Evolutionary conservation across 2,888 invertebrate species (phyloP), one percentile per base, ranked within the genome.

Genomic region (Apamea crenata): DNA sequence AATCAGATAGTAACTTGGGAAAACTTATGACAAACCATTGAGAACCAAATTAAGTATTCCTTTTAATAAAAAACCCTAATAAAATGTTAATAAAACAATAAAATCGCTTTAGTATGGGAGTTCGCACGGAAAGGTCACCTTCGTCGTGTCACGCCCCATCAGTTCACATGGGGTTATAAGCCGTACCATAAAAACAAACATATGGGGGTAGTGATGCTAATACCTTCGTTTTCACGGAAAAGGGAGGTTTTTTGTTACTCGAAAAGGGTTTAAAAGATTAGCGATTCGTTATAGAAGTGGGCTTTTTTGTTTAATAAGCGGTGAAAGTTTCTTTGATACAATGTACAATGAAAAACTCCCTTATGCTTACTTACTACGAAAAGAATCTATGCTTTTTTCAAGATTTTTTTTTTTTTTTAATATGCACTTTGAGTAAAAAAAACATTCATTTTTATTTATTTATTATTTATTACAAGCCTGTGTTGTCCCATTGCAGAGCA

Each of bases 121-220:
- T 72, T 72, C 25, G 81, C 81, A 83, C 72, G 67, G 74, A 81
- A 88, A 89, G 88, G 83, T 88, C 84, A 88, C 86, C 80, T 74
- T 73, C n/a, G 32, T 47, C 67, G 21, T 61, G 86, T 81, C 81
- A 83, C 81, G 53, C 86, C 78, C 81, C 83, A 88, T 86, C 56
- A 77, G 77, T 53, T 80, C 77, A 61, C 71, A 80, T 79, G 81
- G 80, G 79, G 83, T 78, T 83, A 80, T 63, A 79, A 85, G 71
- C 80, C 21, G n/a, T 53, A 36, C 56, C 71, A 80, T 80, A 82
- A 81, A 83, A 81, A 81, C 71, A 79, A 78, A 87, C 76, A 78
- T 44, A 79, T 50, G 75, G 56, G 83, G 77, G 80, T 72, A 72
- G 44, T 40, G 61, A 75, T 74, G 68, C 40, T 72, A 83, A 81